A percentile compares a stretch with the other conserved stretches of the same genome.
These are phyloP conservation scores for Crenichthys baileyi DNA, from an alignment of 2,797 vertebrate genomes.

Conservation along the genomic window DNA sequence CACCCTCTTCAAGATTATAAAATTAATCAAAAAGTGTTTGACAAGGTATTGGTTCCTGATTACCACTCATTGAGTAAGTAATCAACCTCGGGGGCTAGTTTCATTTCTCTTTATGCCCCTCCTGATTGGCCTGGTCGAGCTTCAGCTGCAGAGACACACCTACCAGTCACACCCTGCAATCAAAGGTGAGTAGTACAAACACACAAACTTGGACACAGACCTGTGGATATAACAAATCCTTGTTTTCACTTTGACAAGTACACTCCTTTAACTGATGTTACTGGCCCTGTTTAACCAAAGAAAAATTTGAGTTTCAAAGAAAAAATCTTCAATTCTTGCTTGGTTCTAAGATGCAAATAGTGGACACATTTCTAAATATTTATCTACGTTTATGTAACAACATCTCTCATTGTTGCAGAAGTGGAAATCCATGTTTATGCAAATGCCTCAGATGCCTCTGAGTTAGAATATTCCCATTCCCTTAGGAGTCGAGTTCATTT, in stretches of 20 bases:
- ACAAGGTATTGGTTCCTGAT: no score
- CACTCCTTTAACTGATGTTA: background rate
- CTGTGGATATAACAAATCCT: background rate
- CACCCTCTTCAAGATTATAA: background rate
- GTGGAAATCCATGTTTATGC: conserved; percentile 14
- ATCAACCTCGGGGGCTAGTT: no score
- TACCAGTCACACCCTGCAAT: no score
- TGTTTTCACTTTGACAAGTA: background rate
- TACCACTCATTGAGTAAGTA: no score
- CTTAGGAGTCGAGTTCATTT: conserved; percentile 13
- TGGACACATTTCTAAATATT: background rate
- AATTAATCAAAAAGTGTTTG: background rate
- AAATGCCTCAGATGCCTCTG: conserved; percentile 18
- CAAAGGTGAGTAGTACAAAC: no score
- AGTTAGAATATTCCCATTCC: conserved; percentile 15
- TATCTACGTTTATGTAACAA: background rate
- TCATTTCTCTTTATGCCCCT: no score
- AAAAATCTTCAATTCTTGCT: background rate
- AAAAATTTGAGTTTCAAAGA: background rate
- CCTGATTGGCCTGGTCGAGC: no score
- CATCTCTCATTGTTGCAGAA: conserved; percentile 3
- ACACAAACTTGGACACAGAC: no score
- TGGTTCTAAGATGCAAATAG: background rate
- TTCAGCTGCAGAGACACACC: no score
- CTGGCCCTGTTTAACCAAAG: background rate